Evolutionary conservation across 2,888 invertebrate species (phyloP), one percentile per base, ranked within the genome.

Genomic region (Petrophora chlorosata): DNA sequence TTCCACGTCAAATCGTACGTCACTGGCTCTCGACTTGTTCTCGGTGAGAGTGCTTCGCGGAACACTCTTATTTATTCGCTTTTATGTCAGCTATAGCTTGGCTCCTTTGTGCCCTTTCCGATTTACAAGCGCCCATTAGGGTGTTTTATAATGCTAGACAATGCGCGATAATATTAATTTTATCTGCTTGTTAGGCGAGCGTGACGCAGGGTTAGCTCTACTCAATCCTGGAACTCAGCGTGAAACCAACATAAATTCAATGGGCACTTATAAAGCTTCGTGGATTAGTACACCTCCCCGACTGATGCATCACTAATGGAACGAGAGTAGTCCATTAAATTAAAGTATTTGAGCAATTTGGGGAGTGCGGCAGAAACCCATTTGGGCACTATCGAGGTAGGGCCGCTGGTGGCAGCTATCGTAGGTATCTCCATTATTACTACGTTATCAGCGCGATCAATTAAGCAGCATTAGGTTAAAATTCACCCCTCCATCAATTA

Each of bases 1-100:
- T 89, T 88, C 85, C 80, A 77, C 80, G 82, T 86, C 86, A 87
- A 86, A 88, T 82, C 88, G 87, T 90, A 90, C 83, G 86, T 90
- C 90, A 89, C 82, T 67, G 81, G 82, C 82, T 83, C 83, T 77
- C 79, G 74, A 79, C 83, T 84, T 82, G 83, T 80, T 83, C 86
- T 79, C 79, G 67, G 74, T 62, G 77, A 78, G 84, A 88, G 85
- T 86, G 80, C 84, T 85, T 77, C 75, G 76, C 79, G 77, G 81
- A 83, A 87, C 82, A 82, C 85, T 82, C 82, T 84, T 87, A 88
- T 89, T 88, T 90, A 88, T 88, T 85, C 78, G 80, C 79, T 79
- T 82, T 82, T 78, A 82, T 73, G 82, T 85, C 85, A 81, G 72
- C 74, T 70, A 73, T 77, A 79, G 73, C 73, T 75, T 61, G 66